These are phyloP conservation scores for Saguinus midas DNA, from an alignment of 2,113 vertebrate species.

Conservation along the genomic window DNA sequence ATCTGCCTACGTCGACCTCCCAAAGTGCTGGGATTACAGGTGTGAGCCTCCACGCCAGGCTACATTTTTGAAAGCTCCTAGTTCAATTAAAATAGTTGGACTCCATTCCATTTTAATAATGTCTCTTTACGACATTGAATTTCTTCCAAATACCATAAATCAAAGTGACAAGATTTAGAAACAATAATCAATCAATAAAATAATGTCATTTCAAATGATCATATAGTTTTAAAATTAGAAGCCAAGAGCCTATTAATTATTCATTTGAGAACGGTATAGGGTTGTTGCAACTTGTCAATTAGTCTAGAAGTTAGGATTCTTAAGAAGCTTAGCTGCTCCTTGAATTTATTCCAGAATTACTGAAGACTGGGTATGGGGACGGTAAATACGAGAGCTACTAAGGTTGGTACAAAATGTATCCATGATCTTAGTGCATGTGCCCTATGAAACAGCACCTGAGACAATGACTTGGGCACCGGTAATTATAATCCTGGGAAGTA, in stretches of 20 bases:
- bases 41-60: too few species aligned
- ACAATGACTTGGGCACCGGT: background rate
- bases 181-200: slow-evolving; percentile 37
- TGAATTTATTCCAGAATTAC: background rate
- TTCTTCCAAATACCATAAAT: background rate
- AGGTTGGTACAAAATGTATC: background rate
- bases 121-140: background rate
- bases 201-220: background rate
- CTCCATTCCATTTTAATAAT: background rate
- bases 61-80: background rate
- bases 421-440: background rate
- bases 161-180: slow-evolving; percentile 25
- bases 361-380: background rate
- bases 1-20: too few species aligned
- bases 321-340: background rate
- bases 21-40: too few species aligned
- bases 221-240: slow-evolving; percentile 7
- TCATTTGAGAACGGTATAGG: background rate
- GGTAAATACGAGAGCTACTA: background rate
- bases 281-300: slow-evolving; percentile 25
- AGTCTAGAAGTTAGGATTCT: background rate
- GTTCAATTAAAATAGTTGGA: background rate
- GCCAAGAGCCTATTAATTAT: slow-evolving; percentile 10
- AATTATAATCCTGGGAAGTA: background rate
- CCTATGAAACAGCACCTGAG: background rate